Base-by-base conservation (phyloP, 1,140 invertebrate genomes). In the Caerostris extrusa region DNA sequence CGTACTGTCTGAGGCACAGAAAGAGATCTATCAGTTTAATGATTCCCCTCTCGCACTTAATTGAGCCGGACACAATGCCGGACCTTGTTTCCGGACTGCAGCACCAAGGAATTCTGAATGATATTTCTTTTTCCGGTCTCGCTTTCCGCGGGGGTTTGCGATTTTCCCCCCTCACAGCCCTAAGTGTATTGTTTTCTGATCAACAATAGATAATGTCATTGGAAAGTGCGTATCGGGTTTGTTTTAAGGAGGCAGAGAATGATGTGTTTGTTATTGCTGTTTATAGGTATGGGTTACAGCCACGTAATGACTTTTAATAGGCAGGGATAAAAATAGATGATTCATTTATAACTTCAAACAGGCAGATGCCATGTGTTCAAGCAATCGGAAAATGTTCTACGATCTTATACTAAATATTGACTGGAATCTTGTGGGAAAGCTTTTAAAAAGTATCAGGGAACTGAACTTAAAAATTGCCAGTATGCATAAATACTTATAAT, bases 1-100 rank as follows among this genome's bases (percentile, higher is more conserved):
- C 89, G 17, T 12, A 7, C 19, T 50, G 89, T 90, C 89, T 77
- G 56, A 90, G 7, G 50, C 6, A 10, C 14, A 57, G 61, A 89
- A 89, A 57, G 89, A 34, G 67, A 90, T 90, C 89, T 83, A 60
- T 83, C 90, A 91, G 69, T 64, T 91, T 91, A 91, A 83, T 83
- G 77, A 83, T 56, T 91, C 77, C 50, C 50, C 77, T 83, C 77
- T 91, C 55, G 53, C 55, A 71, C 34, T 91, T 91, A 91, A 83
- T 91, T 64, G 71, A 83, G 90, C 77, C 58, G 56, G 90, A 91
- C 77, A 91, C 77, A 91, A 91, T 91, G 60, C 77, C 90, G 77
- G 90, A 91, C 69, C 57, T 91, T 91, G 90, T 91, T 77, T 58
- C 58, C 87, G 87, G 82, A 83, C 6, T 56, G 55, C 55, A 83